Evolutionary conservation across 1,140 invertebrate genomes (phyloP).

Genomic region (Chlorops oryzae): DNA sequence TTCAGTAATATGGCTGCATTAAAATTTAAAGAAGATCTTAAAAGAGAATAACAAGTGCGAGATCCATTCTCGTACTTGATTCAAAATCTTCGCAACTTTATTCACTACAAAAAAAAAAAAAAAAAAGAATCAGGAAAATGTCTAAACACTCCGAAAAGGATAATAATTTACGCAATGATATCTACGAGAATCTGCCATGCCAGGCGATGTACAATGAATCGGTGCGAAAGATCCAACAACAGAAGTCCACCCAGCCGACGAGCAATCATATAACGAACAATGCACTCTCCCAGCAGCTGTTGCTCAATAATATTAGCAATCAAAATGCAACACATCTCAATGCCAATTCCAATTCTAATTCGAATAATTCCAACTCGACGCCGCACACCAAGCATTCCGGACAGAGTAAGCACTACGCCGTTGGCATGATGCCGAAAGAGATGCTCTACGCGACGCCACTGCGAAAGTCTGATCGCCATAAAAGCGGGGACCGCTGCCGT

Average conservation of each 20-base stretch:
- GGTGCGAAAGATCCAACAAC: conserved; percentile 44
- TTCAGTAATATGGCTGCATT: too few species aligned
- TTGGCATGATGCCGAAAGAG: conserved; percentile 37
- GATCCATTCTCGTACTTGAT: too few species aligned
- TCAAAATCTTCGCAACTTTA: too few species aligned
- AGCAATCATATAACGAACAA: conserved; percentile 12
- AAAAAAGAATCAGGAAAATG: conserved; percentile 27
- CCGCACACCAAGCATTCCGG: conserved; percentile 11
- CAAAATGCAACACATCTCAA: conserved; percentile 21
- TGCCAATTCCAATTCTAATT: conserved; percentile 22
- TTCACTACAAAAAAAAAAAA: too few species aligned
- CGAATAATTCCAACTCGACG: conserved; percentile 24
- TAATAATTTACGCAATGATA: conserved; percentile 47
- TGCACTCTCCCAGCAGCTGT: conserved; percentile 20
- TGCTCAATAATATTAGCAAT: conserved; percentile 26
- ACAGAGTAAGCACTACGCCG: conserved; percentile 17
- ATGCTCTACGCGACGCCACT: conserved; percentile 45
- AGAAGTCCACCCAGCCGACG: conserved; percentile 15
- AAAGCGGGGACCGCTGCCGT: conserved; percentile 39
- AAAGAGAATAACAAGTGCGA: too few species aligned
- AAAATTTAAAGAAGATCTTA: too few species aligned
- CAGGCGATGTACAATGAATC: conserved; percentile 47
- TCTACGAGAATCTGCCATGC: conserved; percentile 46
- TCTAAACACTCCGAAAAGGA: conserved; percentile 46
- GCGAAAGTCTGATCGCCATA: conserved; percentile 46